Evolutionary conservation across 2,797 vertebrate species (phyloP), one percentile per base, ranked within the genome.

Genomic region (Notamacropus eugenii): DNA sequence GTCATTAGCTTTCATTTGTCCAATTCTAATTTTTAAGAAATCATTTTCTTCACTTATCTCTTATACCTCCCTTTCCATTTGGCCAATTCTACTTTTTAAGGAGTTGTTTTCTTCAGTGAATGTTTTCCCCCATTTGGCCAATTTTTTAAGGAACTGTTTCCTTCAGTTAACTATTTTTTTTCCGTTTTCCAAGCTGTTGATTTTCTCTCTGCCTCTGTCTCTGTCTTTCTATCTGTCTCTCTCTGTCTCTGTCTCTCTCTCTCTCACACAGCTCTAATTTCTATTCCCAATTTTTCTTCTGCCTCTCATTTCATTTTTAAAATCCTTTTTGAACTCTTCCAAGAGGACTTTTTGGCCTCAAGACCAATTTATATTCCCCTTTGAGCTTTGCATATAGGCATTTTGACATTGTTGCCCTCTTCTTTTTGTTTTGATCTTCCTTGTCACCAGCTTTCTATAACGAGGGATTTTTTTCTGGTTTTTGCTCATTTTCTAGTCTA

Each of bases 211-310:
- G 52, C 13, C 54, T 54, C 54, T 11, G 9, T 54, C 54, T 54
- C 54, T 13, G 9, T 13, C 54, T 54, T 10, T n/a, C n/a, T n/a
- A n/a, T n/a, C n/a, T n/a, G n/a, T n/a, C n/a, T 10, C 54, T 54
- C 10, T 54, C 54, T 10, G 5, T 54, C 54, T 54, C 54, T 13
- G 1, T 54, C 10, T 54, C 54, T 13, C 58, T 57, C 4, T 57
- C 19, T 59, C 9, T 31, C 0, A 0, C 1, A 67, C 19, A n/a
- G 19, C 0, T 19, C 1, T 67, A 1, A n/a, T n/a, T 67, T 67
- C 13, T 67, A 5, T n/a, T 13, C 62, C 34, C 14, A 67, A 19
- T 67, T 19, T 67, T n/a, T 67, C 14, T 67, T n/a, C 5, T 67
- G 6, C 4, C 34, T 67, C 14, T n/a, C 34, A 67, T 67, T n/a